phyloP scores from a whole-genome alignment of 2,888 invertebrate species.

The Myopa tessellatipennis region DNA sequence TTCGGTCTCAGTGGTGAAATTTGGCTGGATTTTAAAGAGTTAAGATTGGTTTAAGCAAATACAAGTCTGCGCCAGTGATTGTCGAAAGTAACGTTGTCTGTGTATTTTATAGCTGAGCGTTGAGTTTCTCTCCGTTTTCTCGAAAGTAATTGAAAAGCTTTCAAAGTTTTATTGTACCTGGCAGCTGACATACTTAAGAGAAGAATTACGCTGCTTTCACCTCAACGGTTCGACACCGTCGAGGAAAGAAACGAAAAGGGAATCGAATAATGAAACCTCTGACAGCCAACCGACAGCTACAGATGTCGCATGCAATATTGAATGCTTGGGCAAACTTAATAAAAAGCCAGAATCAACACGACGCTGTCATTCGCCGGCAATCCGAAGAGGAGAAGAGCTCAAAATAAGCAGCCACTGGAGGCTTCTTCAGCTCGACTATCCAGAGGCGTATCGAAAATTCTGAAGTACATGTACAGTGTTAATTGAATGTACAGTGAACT shows the following conservation, averaged over 20 bases:
- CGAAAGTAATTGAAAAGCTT: no score
- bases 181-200: no score
- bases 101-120: no score
- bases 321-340: constrained; percentile 44
- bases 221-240: background rate
- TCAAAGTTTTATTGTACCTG: no score
- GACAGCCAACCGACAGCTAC: constrained; percentile 53
- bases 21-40: constrained; percentile 38
- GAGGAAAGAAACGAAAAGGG: constrained; percentile 24
- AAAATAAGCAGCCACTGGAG: background rate
- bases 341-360: constrained; percentile 36
- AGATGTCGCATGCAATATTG: constrained; percentile 54
- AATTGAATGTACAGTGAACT: no score
- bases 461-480: no score
- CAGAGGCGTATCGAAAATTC: no score
- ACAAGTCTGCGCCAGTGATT: no score
- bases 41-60: background rate
- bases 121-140: no score
- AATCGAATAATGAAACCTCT: constrained; percentile 49
- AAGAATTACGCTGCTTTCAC: background rate
- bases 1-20: constrained; percentile 41
- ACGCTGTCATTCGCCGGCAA: constrained; percentile 18
- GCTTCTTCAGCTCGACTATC: no score
- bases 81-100: no score
- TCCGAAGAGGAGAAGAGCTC: background rate